These are phyloP conservation scores for Eilema sororculum DNA, from an alignment of 2,888 invertebrate genomes.

Conservation along the genomic window DNA sequence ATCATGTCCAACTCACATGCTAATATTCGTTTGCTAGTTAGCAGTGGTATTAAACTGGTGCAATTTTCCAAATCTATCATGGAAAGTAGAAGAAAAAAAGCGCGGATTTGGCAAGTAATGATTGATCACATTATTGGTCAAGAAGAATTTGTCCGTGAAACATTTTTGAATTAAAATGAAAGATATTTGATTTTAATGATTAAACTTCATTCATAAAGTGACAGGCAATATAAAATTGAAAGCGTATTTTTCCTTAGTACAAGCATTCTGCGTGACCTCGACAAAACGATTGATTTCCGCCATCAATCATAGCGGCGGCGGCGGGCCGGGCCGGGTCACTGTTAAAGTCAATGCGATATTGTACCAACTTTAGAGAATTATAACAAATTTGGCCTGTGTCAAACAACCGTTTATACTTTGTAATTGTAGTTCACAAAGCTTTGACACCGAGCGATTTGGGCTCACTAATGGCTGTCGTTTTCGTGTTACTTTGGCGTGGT, in stretches of 20 bases:
- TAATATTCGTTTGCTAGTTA: too few relatives aligned
- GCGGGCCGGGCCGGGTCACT: conserved; percentile 25
- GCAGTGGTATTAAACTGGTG: too few relatives aligned
- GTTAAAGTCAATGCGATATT: conserved; percentile 30
- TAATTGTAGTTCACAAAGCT: conserved; percentile 8
- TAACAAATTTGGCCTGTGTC: conserved; percentile 12
- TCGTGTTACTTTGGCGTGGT: background rate
- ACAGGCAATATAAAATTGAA: conserved; percentile 13
- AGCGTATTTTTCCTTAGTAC: conserved; percentile 24
- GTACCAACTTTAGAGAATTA: conserved; percentile 13
- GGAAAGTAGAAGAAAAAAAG: too few relatives aligned
- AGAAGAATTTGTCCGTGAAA: background rate
- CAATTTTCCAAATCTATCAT: too few relatives aligned
- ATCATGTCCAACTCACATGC: too few relatives aligned
- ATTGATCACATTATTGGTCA: background rate
- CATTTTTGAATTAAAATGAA: background rate
- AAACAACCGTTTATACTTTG: conserved; percentile 6
- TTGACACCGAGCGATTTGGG: background rate
- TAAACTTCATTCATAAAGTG: background rate
- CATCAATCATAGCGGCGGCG: conserved; percentile 40
- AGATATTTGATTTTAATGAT: background rate
- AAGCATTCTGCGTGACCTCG: conserved; percentile 30
- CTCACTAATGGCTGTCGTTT: background rate
- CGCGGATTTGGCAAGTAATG: background rate
- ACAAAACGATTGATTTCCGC: conserved; percentile 40